Evolutionary conservation across 2,888 invertebrate species (phyloP).

Genomic region (Lasioglossum zephyrum): DNA sequence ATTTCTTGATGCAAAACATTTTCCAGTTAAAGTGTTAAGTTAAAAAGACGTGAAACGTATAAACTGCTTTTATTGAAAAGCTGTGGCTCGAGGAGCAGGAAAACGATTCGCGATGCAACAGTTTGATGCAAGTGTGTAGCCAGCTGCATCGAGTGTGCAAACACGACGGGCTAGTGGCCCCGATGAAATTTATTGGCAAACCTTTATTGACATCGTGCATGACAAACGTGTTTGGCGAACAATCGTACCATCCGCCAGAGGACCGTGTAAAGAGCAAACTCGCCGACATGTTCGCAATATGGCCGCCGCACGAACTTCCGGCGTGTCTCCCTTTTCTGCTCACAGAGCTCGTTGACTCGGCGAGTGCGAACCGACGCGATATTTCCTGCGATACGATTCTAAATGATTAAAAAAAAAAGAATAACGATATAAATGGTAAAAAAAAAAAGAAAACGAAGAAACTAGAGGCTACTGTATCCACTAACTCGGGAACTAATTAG

Average conservation of each 20-base stretch:
- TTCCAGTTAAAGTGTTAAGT: too few relatives aligned
- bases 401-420: not conserved
- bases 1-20: too few relatives aligned
- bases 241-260: slow-evolving; percentile 21
- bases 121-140: not conserved
- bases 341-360: not conserved
- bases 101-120: not conserved
- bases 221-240: slow-evolving; percentile 41
- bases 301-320: slow-evolving; percentile 12
- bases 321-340: not conserved
- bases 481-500: not conserved
- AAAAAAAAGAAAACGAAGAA: not conserved
- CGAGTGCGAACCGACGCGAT: not conserved
- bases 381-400: not conserved
- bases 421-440: not conserved
- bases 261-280: slow-evolving; percentile 28
- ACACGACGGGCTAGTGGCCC: slow-evolving; percentile 5
- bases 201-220: slow-evolving; percentile 48
- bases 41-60: too few relatives aligned
- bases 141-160: slow-evolving; percentile 23
- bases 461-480: not conserved
- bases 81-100: not conserved
- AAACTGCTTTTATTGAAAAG: not conserved
- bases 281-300: not conserved
- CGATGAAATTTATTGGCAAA: slow-evolving; percentile 44